phyloP scores from a whole-genome alignment of 2,888 invertebrate species.

The Synergus japonicus region DNA sequence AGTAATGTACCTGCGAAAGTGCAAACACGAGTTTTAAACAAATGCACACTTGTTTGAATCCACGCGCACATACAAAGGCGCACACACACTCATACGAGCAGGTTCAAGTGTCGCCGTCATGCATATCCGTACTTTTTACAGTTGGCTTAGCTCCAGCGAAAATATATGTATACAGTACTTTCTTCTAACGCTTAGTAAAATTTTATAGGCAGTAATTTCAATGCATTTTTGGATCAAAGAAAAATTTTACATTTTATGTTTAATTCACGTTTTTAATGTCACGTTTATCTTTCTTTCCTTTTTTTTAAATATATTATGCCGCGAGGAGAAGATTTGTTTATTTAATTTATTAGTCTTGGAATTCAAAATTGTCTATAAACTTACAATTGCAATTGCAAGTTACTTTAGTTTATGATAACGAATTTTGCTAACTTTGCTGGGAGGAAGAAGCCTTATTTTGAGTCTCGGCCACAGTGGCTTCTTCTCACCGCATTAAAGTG shows the following conservation, averaged over 20 bases:
- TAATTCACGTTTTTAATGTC: background rate
- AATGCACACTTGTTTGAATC: constrained; percentile 45
- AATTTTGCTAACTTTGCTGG: background rate
- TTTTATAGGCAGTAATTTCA: background rate
- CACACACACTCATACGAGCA: constrained; percentile 34
- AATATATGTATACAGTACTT: constrained; percentile 52
- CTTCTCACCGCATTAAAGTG: constrained; percentile 32
- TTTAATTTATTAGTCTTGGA: too few species aligned
- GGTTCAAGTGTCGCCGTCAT: constrained; percentile 53
- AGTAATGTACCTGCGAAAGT: constrained; percentile 17
- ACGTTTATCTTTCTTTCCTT: background rate
- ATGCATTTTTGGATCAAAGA: background rate
- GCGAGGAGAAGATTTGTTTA: too few species aligned
- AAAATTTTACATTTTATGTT: background rate
- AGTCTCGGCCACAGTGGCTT: constrained; percentile 42
- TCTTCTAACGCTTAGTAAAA: background rate
- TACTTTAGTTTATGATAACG: background rate
- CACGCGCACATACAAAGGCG: background rate
- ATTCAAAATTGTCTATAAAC: background rate
- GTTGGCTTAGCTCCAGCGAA: constrained; percentile 57
- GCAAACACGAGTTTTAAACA: constrained; percentile 32
- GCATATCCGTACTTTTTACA: constrained; percentile 52
- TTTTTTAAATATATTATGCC: background rate
- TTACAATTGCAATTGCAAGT: background rate
- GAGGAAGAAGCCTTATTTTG: constrained; percentile 39